A percentile compares a stretch with the other conserved stretches of the same genome.
phyloP scores from a whole-genome alignment of 2,888 invertebrate genomes.

The Euplexia lucipara region DNA sequence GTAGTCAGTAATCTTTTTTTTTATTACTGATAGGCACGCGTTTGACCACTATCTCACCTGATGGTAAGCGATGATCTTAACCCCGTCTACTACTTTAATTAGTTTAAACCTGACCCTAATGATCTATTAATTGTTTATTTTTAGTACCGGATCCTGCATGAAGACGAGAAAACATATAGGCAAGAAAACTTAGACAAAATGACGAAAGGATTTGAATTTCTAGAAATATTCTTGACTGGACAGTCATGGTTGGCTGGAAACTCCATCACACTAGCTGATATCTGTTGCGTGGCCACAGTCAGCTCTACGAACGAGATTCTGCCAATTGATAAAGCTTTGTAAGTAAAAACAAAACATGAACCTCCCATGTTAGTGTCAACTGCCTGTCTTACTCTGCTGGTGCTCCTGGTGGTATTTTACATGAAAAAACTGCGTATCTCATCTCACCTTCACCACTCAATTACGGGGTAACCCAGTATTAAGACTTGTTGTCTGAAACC shows the following conservation, averaged over 20 bases:
- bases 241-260: slow-evolving; percentile 91
- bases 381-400: too few species aligned
- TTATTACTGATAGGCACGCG: too few species aligned
- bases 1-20: too few species aligned
- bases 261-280: slow-evolving; percentile 91
- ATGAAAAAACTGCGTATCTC: too few species aligned
- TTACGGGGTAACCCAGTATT: too few species aligned
- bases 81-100: neutral
- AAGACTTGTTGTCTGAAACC: too few species aligned
- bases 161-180: slow-evolving; percentile 65
- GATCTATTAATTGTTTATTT: slow-evolving; percentile 14
- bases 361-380: too few species aligned
- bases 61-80: too few species aligned
- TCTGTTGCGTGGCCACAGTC: slow-evolving; percentile 89
- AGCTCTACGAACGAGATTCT: slow-evolving; percentile 81
- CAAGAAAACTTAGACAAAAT: slow-evolving; percentile 73
- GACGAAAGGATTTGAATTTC: slow-evolving; percentile 69
- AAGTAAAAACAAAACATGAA: slow-evolving; percentile 56
- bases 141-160: slow-evolving; percentile 73
- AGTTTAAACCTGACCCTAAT: neutral
- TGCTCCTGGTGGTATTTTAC: too few species aligned
- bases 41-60: too few species aligned
- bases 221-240: slow-evolving; percentile 89
- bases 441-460: too few species aligned
- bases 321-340: slow-evolving; percentile 75